Evolutionary conservation across 1,140 invertebrate species (phyloP), one percentile per base, ranked within the genome.

Genomic region (Bombus confusus): DNA sequence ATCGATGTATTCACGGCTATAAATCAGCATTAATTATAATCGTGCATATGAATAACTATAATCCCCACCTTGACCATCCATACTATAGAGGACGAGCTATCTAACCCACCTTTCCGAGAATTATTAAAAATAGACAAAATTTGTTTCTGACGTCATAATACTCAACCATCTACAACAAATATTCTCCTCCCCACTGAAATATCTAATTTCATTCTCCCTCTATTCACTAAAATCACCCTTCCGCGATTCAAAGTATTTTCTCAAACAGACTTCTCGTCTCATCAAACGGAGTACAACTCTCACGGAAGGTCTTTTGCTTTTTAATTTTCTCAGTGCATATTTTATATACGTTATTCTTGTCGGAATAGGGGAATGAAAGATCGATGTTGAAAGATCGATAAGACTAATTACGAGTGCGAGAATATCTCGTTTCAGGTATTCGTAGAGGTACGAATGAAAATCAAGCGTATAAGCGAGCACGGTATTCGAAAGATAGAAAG

Each of bases 381-480:
- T n/a, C 59, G 15, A 34, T 8, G 34, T 62, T n/a, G 5, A 62
- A n/a, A 13, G 28, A 62, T n/a, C 28, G 4, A 31, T 31, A 71
- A 47, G 18, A 68, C 71, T 80, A 34, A 68, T 86, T 37, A 43
- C 80, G 80, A 64, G 76, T 80, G 78, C 76, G 73, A 84, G 85
- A 89, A 89, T 88, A 89, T 91, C 80, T 43, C 28, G 22, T 78
- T 78, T 78, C 82, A 74, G 69, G 83, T 86, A 90, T 90, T 86
- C 80, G 80, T 15, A 5, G 31, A 69, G 81, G 73, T 83, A 87
- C 78, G 85, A 91, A 92, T 88, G 91, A 91, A 92, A 92, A 92
- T 92, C 89, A 91, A 83, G 90, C 89, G 80, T 90, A 85, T 87
- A 90, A 92, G 77, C 89, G 88, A 88, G 83, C 74, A 87, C 84